Evolutionary conservation across 2,888 invertebrate species (phyloP), one percentile per base, ranked within the genome.

Genomic region (Chesias legatella): DNA sequence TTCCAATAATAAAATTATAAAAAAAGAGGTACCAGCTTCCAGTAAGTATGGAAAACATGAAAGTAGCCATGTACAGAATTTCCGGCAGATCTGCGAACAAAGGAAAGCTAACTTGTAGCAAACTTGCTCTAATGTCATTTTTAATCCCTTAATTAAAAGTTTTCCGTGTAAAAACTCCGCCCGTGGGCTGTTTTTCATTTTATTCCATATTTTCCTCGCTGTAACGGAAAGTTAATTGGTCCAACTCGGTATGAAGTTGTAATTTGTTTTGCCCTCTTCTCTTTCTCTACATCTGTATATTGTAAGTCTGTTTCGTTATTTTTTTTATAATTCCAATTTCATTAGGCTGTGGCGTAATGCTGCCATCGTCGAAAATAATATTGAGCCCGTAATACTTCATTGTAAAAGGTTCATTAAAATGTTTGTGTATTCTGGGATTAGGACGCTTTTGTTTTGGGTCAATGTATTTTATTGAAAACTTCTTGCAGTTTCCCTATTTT

Each of bases 71-170:
- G 51, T 62, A 55, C 3, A 52, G 54, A 63, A 63, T 60, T 67
- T 65, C 71, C 67, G 67, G 63, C 53, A 51, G 48, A 68, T 62
- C 55, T 34, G 52, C 55, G 61, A 73, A 83, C 77, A 81, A 82
- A 66, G 67, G 51, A 73, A 79, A 79, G 73, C 78, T 76, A 75
- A 75, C 73, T 74, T 79, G 77, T 78, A 75, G 63, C 75, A 58
- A 81, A 74, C 82, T 79, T 73, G 64, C 69, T 81, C 68, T 82
- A 81, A 84, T 86, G 83, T 82, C 85, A 85, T 83, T 84, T 86
- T 85, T 85, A 83, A 85, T 83, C 81, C 85, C 80, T 83, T 88
- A 85, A 85, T 86, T 88, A 86, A 88, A 86, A 86, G 80, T 86
- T 86, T 60, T 50, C 71, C 56, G 64, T 68, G 72, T 71, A 80